Evolutionary conservation across 2,113 vertebrate genomes (phyloP).

Genomic region (Talpa occidentalis): DNA sequence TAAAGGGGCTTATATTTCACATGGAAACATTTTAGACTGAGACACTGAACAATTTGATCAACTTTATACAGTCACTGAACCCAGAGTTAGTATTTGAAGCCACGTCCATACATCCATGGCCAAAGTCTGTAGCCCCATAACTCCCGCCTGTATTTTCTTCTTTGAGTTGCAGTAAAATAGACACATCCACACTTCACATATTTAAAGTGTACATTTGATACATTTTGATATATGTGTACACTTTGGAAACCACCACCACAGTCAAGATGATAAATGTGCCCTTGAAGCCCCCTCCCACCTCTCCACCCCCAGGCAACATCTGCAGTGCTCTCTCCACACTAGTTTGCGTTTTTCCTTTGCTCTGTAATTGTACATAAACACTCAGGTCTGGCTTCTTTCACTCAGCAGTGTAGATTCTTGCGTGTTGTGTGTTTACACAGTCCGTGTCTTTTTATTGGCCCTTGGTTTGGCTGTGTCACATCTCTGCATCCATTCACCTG

Average conservation of each 20-base stretch:
- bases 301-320: not conserved
- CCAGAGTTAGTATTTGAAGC: not conserved
- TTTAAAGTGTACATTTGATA: not conserved
- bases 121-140: not conserved
- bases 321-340: not conserved
- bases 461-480: not conserved
- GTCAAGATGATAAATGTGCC: not conserved
- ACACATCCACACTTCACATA: not conserved
- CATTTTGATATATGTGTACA: not conserved
- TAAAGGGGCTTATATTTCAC: not conserved
- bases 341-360: not conserved
- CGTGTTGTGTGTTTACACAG: accelerated
- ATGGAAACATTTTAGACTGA: not conserved
- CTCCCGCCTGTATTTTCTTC: not conserved
- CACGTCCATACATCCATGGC: not conserved
- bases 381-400: not conserved
- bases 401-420: not conserved
- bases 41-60: not conserved
- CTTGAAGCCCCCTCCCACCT: too few relatives aligned
- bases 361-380: not conserved
- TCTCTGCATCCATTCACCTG: not conserved
- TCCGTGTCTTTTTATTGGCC: not conserved
- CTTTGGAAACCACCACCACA: not conserved
- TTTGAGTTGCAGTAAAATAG: not conserved
- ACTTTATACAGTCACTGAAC: not conserved